Evolutionary conservation across 2,113 vertebrate genomes (phyloP).

Genomic region (Parotia lawesii): DNA sequence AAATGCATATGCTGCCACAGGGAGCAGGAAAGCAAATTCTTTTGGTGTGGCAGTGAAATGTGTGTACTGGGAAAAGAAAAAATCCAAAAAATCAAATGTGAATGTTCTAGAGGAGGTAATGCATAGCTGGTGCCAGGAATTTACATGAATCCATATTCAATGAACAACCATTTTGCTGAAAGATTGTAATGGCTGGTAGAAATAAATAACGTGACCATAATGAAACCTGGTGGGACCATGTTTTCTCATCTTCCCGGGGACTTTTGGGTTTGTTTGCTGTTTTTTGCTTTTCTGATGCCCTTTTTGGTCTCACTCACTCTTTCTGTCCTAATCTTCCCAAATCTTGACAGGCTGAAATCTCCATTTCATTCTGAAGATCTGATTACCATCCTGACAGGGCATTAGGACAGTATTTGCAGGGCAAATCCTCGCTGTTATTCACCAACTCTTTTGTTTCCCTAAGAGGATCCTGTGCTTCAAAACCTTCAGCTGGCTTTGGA

Average conservation of each 20-base stretch:
- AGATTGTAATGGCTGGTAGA: slow-evolving; percentile 8
- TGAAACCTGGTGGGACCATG: neutral
- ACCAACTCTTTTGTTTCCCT: neutral
- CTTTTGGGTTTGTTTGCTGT: neutral
- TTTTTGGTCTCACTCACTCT: neutral
- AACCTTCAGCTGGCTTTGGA: neutral
- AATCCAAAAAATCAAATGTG: neutral
- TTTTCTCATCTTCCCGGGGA: neutral
- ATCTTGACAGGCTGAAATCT: neutral
- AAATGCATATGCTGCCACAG: slow-evolving; percentile 57
- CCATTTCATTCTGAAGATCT: neutral
- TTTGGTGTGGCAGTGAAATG: slow-evolving; percentile 56
- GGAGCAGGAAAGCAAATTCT: slow-evolving; percentile 53
- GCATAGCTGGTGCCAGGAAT: slow-evolving; percentile 42
- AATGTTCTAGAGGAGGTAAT: slow-evolving; percentile 43
- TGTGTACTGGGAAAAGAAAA: neutral
- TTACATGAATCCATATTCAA: slow-evolving; percentile 63
- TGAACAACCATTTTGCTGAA: slow-evolving; percentile 46
- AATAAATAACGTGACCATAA: neutral
- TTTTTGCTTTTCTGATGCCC: neutral
- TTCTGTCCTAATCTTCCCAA: neutral
- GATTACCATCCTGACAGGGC: neutral
- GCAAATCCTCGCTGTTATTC: slow-evolving; percentile 4
- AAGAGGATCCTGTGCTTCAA: neutral
- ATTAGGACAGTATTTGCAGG: neutral